A percentile compares a stretch with the other conserved stretches of the same genome.
phyloP scores from a whole-genome alignment of 2,113 vertebrate species.

The Poecilia latipinna region DNA sequence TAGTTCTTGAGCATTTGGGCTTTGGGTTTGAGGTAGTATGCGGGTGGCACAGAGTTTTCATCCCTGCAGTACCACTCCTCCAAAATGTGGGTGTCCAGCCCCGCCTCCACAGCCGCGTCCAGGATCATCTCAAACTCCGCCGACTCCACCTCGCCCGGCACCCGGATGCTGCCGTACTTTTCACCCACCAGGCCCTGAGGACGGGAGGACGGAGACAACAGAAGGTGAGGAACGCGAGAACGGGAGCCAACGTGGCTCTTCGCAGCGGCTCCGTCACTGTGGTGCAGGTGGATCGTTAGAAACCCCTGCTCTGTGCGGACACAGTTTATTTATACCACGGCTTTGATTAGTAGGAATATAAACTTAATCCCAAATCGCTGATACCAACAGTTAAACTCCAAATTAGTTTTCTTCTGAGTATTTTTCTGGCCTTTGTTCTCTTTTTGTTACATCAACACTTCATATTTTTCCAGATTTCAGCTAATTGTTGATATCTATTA shows the following conservation, averaged over 20 bases:
- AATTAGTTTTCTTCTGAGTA: too few species aligned
- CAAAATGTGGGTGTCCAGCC: constrained; percentile 91
- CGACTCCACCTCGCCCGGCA: constrained; percentile 96
- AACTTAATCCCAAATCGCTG: too few species aligned
- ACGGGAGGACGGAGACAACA: constrained; percentile 31
- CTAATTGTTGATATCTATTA: too few species aligned
- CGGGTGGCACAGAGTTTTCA: constrained; percentile 95
- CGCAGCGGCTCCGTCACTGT: constrained; percentile 20
- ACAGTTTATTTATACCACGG: not conserved
- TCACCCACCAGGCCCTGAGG: constrained; percentile 94
- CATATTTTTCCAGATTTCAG: too few species aligned
- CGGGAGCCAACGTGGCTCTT: constrained; percentile 4
- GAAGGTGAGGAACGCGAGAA: constrained; percentile 14
- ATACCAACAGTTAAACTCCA: too few species aligned
- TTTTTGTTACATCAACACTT: too few species aligned
- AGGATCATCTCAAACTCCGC: constrained; percentile 99
- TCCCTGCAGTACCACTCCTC: constrained; percentile 99
- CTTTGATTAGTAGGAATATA: not conserved
- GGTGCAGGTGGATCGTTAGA: constrained; percentile 10
- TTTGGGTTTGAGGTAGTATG: constrained; percentile 98
- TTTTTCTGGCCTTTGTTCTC: too few species aligned
- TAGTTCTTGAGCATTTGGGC: constrained; percentile 90
- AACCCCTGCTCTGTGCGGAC: not conserved
- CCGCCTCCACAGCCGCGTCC: constrained; percentile 92
- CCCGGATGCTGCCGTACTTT: constrained; percentile 95